Conservation (phyloP, 2,113 vertebrate species). For the Anguilla rostrata region DNA sequence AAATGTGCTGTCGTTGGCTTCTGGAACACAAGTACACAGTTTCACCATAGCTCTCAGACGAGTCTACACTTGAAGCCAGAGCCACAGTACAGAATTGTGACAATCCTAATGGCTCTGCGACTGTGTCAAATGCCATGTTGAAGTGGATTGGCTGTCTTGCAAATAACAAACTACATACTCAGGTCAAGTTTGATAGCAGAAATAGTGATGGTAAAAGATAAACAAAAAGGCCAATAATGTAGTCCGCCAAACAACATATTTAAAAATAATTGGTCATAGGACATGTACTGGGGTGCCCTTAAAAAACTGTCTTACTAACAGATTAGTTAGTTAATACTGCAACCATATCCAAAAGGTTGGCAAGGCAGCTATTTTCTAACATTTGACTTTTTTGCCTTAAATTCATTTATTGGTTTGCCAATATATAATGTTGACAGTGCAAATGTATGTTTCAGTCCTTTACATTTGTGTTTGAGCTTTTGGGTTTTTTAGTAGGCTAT, state of each 20-base stretch:
- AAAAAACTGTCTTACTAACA: no score
- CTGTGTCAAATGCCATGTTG: background rate
- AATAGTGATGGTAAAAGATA: background rate
- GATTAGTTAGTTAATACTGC: no score
- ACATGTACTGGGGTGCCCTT: no score
- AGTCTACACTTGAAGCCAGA: background rate
- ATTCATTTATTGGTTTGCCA: no score
- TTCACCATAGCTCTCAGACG: background rate
- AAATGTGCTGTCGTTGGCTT: background rate
- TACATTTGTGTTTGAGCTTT: no score
- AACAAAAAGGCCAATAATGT: background rate
- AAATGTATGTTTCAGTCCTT: no score
- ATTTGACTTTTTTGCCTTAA: no score
- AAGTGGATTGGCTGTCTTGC: background rate
- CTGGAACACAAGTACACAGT: background rate
- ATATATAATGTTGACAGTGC: no score
- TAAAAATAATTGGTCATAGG: no score
- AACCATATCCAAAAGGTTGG: no score
- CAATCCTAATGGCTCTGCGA: background rate
- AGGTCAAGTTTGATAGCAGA: background rate
- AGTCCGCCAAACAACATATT: background rate
- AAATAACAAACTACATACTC: background rate
- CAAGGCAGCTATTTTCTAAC: no score
- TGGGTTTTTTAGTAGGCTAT: no score
- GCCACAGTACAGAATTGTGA: background rate